A percentile compares a stretch with the other conserved stretches of the same genome.
Evolutionary conservation across 30 jellyfish, hydroid and myxozoan genomes (phyloP).

Genomic region (Aurelia coerulea): DNA sequence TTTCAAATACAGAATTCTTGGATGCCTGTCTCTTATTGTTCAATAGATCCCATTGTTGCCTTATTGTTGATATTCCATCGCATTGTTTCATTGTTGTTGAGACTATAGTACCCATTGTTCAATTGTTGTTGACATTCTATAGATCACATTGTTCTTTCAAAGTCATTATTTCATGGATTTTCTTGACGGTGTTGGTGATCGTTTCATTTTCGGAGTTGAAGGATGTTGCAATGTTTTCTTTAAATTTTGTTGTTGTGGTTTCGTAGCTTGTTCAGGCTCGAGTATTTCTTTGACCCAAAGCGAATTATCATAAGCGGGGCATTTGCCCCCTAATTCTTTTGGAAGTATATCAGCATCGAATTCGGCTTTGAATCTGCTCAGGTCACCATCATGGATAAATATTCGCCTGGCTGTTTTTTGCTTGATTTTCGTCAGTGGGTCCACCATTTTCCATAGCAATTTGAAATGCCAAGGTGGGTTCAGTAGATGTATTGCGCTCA

Average conservation of each 20-base stretch:
- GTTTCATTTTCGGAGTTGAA: slow-evolving; percentile 22
- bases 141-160: no score
- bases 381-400: slow-evolving; percentile 91
- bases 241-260: slow-evolving; percentile 36
- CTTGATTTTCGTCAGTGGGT: slow-evolving; percentile 71
- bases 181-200: slow-evolving; percentile 58
- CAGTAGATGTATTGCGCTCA: slow-evolving; percentile 86
- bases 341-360: slow-evolving; percentile 77
- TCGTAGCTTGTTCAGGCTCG: slow-evolving; percentile 81
- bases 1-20: no score
- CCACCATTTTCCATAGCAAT: slow-evolving; percentile 89
- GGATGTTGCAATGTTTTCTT: slow-evolving; percentile 32
- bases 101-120: no score
- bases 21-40: no score
- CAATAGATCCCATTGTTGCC: no score
- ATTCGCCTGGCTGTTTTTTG: slow-evolving; percentile 78
- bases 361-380: slow-evolving; percentile 79
- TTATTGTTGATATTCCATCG: no score
- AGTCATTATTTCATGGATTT: slow-evolving; percentile 6
- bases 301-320: slow-evolving; percentile 80
- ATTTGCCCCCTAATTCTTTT: slow-evolving; percentile 84
- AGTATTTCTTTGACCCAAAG: slow-evolving; percentile 88
- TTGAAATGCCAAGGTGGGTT: slow-evolving; percentile 98
- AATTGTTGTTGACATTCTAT: no score
- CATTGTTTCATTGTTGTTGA: no score